Conservation (phyloP, 2,797 vertebrate genomes). For the Eutrigla gurnardus region DNA sequence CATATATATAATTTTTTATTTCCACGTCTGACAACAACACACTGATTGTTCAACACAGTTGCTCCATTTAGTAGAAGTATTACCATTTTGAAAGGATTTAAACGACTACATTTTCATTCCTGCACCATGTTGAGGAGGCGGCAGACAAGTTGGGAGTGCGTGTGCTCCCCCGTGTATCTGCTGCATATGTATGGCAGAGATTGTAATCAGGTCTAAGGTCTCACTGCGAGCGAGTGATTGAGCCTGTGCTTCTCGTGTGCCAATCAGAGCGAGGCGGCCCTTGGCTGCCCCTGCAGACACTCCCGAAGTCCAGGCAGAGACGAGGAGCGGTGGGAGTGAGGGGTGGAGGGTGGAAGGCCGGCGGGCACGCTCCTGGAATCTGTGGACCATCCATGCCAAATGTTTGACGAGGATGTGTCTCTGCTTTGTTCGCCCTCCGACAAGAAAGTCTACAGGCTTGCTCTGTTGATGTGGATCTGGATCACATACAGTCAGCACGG, state of each 20-base stretch:
- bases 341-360: slow-evolving; percentile 20
- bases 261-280: slow-evolving; percentile 61
- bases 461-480: slow-evolving; percentile 42
- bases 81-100: background rate
- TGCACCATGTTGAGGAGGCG: background rate
- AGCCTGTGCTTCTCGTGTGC: slow-evolving; percentile 12
- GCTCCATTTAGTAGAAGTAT: background rate
- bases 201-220: slow-evolving; percentile 37
- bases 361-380: slow-evolving; percentile 15
- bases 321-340: slow-evolving; percentile 19
- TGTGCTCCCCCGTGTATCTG: background rate
- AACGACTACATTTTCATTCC: background rate
- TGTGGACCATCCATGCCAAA: slow-evolving; percentile 20
- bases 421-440: slow-evolving; percentile 47
- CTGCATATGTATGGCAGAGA: slow-evolving; percentile 23
- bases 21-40: background rate
- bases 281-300: slow-evolving; percentile 38
- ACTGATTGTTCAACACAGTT: background rate
- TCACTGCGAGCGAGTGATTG: slow-evolving; percentile 10
- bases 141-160: slow-evolving; percentile 5
- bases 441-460: slow-evolving; percentile 8
- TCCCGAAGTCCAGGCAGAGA: slow-evolving; percentile 21
- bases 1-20: background rate
- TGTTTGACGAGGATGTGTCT: slow-evolving; percentile 41
- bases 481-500: slow-evolving; percentile 4